A percentile compares a stretch with the other conserved stretches of the same genome.
These are phyloP conservation scores for Ceyx melanurus DNA, from an alignment of 2,113 vertebrate genomes.

Conservation along the genomic window DNA sequence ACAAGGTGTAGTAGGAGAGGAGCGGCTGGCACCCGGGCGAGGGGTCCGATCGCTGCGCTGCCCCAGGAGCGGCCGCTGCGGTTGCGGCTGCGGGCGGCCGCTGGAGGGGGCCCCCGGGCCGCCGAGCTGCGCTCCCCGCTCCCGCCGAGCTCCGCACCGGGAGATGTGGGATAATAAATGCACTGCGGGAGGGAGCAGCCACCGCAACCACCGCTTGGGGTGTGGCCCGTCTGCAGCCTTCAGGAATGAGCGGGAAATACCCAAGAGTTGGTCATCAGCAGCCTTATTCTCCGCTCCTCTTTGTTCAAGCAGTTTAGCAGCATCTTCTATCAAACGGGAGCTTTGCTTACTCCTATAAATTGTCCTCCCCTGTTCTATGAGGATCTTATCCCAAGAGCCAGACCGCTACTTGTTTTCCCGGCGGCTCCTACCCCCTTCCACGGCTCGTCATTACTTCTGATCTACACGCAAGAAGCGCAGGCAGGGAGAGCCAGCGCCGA, in stretches of 20 bases:
- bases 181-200: rapidly evolving
- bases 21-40: too few species aligned
- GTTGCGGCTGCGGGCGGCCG: background rate
- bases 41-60: background rate
- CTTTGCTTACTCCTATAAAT: background rate
- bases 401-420: background rate
- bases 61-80: background rate
- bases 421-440: background rate
- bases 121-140: background rate
- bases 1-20: too few species aligned
- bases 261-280: too few species aligned
- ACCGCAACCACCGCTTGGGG: rapidly evolving
- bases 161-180: rapidly evolving
- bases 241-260: background rate
- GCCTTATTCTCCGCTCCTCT: background rate
- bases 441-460: background rate
- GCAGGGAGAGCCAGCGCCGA: background rate
- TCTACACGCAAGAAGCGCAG: background rate
- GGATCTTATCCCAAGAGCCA: background rate
- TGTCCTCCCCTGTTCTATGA: rapidly evolving
- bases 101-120: background rate
- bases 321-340: rapidly evolving
- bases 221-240: rapidly evolving
- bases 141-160: background rate
- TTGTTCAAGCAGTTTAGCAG: background rate